phyloP scores from a whole-genome alignment of 2,113 vertebrate genomes.

The Ptyas mucosa region DNA sequence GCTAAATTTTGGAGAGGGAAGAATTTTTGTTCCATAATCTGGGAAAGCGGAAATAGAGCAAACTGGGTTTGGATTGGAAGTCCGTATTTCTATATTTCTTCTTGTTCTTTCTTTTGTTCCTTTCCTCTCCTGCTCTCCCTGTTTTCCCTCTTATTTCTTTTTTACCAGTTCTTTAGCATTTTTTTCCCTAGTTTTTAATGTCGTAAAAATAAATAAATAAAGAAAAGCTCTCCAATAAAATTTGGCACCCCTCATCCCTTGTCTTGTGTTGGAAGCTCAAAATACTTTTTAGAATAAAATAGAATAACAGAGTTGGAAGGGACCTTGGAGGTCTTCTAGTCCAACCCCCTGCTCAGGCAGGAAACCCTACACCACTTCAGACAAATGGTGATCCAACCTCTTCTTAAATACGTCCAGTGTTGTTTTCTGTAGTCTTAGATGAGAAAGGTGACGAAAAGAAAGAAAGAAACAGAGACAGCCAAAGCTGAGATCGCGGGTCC shows the following conservation, averaged over 20 bases:
- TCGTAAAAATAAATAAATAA: neutral
- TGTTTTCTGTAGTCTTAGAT: neutral
- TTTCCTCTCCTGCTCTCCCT: neutral
- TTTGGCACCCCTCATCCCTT: neutral
- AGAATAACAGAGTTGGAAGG: no score
- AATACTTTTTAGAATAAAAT: neutral
- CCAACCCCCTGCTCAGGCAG: no score
- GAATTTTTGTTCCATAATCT: neutral
- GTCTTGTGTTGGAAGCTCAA: neutral
- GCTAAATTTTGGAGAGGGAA: no score
- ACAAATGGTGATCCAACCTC: no score
- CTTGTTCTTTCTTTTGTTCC: neutral
- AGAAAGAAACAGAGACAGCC: neutral
- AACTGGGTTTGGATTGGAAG: neutral
- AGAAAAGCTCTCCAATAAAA: no score
- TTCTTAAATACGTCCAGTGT: no score
- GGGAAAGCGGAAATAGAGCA: no score
- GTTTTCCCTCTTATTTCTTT: neutral
- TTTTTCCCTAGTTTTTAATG: neutral
- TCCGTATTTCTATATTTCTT: neutral
- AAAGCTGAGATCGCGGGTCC: neutral
- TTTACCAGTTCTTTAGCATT: no score
- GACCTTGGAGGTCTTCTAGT: no score
- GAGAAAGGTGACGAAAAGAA: neutral
- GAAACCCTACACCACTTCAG: no score